Percentiles rank a stretch among this genome's conserved stretches.
These are phyloP conservation scores for Aphidoletes aphidimyza DNA, from an alignment of 2,888 invertebrate genomes.

Conservation along the genomic window DNA sequence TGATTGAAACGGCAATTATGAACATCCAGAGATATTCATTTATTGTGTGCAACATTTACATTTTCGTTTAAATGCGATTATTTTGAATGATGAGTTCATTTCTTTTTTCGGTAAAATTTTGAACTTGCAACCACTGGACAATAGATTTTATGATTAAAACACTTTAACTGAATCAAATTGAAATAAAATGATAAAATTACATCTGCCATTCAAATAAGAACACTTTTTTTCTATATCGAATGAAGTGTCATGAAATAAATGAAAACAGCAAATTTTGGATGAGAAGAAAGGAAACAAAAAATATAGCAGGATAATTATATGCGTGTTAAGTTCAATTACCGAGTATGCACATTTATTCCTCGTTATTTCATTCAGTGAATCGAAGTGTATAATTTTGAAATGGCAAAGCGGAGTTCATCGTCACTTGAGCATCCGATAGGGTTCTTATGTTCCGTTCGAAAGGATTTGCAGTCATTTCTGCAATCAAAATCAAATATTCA, in stretches of 20 bases:
- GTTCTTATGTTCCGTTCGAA: not conserved
- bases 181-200: not conserved
- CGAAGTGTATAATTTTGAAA: not conserved
- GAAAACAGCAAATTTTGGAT: not conserved
- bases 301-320: not conserved
- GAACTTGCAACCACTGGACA: not conserved
- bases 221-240: not conserved
- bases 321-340: slow-evolving; percentile 6
- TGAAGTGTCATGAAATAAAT: not conserved
- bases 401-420: not conserved
- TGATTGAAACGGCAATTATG: slow-evolving; percentile 29
- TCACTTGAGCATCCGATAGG: not conserved
- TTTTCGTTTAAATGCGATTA: slow-evolving; percentile 29
- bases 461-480: not conserved
- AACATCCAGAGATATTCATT: not conserved
- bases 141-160: not conserved
- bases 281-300: not conserved
- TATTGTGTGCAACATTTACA: not conserved
- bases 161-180: not conserved
- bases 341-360: not conserved
- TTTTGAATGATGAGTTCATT: slow-evolving; percentile 9
- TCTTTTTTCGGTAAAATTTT: slow-evolving; percentile 1
- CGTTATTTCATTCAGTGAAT: slow-evolving; percentile 37
- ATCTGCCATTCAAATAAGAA: not conserved
- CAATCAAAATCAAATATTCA: slow-evolving; percentile 7